phyloP scores from a whole-genome alignment of 2,888 invertebrate genomes.

The Noctuana brunneofusca region DNA sequence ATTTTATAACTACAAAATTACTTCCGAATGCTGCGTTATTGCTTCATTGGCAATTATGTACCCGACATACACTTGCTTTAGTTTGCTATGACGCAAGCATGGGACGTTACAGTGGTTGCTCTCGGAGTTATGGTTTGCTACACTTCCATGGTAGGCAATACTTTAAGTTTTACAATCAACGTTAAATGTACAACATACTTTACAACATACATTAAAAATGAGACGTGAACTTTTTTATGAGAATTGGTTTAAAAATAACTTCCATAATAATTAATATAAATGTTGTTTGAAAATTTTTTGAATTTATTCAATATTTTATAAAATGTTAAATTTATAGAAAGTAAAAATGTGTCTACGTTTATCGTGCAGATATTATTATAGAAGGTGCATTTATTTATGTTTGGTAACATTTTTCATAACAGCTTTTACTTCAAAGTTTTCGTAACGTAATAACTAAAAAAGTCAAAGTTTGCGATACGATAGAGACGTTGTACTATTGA shows the following conservation, averaged over 20 bases:
- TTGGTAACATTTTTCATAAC: not conserved
- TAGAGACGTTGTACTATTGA: not conserved
- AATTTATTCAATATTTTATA: too few species aligned
- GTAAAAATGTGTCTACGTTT: too few species aligned
- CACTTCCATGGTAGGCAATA: constrained; percentile 23
- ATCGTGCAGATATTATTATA: too few species aligned
- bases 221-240: not conserved
- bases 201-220: not conserved
- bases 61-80: constrained; percentile 22
- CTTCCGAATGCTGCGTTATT: constrained; percentile 33
- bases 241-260: too few species aligned
- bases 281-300: too few species aligned
- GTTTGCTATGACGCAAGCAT: constrained; percentile 40
- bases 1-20: constrained; percentile 13
- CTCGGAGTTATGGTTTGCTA: constrained; percentile 36
- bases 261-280: too few species aligned
- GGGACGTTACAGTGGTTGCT: constrained; percentile 41
- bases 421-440: not conserved
- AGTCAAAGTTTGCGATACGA: too few species aligned
- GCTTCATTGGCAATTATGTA: constrained; percentile 30
- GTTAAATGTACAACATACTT: not conserved
- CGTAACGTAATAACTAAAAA: not conserved
- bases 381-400: not conserved
- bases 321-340: too few species aligned
- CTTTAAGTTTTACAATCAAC: constrained; percentile 1